Base-by-base conservation (phyloP, 2,797 vertebrate genomes). In the Enteromius treurensis region DNA sequence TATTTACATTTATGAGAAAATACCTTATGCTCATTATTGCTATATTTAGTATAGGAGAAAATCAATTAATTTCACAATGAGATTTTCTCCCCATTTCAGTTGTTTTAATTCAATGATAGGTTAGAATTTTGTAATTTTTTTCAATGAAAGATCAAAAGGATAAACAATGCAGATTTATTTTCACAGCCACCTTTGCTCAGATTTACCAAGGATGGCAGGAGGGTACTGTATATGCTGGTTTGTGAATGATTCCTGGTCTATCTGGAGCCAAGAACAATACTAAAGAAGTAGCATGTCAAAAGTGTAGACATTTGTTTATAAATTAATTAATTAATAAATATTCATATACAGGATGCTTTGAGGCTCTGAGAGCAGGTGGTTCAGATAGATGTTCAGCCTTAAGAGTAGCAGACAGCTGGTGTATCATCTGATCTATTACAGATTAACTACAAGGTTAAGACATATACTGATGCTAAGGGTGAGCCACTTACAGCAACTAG, bases 371-470 rank as follows among this genome's bases (percentile, higher is more conserved):
- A 40, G 32, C 45, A 53, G 60, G 71, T 53, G 60, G n/a, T 65
- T 29, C 1, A 17, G 64, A 51, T 3, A 67, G 6, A 73, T 11
- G 55, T 29, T 60, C 6, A 32, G 55, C 74, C 45, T 75, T 65
- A 65, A 64, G 17, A 53, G 58, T 26, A 51, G 60, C 45, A 82
- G 60, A 82, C 80, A 82, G 71, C 71, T 76, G 60, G 47, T 40
- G 58, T 51, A 65, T 65, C 69, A 74, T 81, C 58, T 49, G 75
- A 37, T 75, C 45, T 76, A 67, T 73, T 37, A 81, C 32, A 29
- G 80, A 76, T 76, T 55, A 75, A 42, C 60, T 53, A 51, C 68
- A 86, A 55, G 51, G 37, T 70, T 71, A 75, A 55, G 67, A 26
- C 3, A 1, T 19, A 47, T 26, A n/a, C 34, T 69, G 17, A 81